Base-by-base conservation (phyloP, 2,888 invertebrate species). In the Anoplius nigerrimus region DNA sequence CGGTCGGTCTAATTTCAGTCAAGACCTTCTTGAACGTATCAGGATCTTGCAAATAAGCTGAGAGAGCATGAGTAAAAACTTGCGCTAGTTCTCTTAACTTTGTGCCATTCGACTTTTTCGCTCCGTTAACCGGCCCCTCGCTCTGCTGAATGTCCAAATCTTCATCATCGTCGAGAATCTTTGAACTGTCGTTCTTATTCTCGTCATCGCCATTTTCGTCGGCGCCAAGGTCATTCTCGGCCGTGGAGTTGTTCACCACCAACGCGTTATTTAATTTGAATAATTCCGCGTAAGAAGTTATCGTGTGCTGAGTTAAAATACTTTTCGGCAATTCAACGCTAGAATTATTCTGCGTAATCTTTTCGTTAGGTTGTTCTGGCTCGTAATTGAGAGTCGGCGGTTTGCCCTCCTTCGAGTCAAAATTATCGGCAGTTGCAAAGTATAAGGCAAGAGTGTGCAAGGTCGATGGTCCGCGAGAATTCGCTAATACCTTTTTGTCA, bases 21-120 rank as follows among this genome's bases (percentile, higher is more conserved):
- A 96, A 87, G 20, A 93, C 93, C 82, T 93, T 93, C 75, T 94
- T 92, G 80, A 96, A 96, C 61, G 93, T 93, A n/a, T 93, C 93
- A 0, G 96, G 96, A 87, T 96, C 94, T 87, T 95, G 94, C 3
- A 96, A 90, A 78, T 96, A 96, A 0, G 94, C 95, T 0, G 95
- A 94, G 16, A 96, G 88, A 0, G 95, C 96, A 82, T 95, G 93
- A 0, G 95, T 95, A 81, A 96, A 96, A 2, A 96, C 94, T 88
- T 95, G 94, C 0, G 96, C 96, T 3, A 96, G 88, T 87, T 95
- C 94, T 60, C 95, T 91, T 0, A 95, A 78, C 62, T 89, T 90
- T 0, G 89, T 87, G 92, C 87, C 93, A 91, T n/a, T 94, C 91
- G 72, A 78, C 84, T 89, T 80, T 86, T 86, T 62, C 89, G 91